Conservation (phyloP, 1,140 invertebrate genomes). For the Lordiphosa clarofinis region DNA sequence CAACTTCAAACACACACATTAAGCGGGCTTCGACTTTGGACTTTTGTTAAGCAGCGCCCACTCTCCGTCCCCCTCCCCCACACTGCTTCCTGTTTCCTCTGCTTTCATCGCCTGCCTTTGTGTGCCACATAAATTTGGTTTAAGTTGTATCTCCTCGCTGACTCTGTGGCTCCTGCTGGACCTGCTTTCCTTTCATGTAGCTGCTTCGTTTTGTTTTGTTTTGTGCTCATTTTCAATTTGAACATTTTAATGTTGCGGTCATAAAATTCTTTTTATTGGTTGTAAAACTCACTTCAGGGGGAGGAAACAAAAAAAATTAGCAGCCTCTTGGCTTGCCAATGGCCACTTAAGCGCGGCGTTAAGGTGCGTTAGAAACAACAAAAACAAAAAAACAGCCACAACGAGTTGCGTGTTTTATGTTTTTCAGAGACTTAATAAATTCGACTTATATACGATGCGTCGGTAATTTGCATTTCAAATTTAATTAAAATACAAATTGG, state of each 20-base stretch:
- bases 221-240: constrained; percentile 75
- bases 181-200: constrained; percentile 55
- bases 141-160: constrained; percentile 57
- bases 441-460: constrained; percentile 6
- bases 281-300: constrained; percentile 51
- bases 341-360: constrained; percentile 62
- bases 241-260: constrained; percentile 77
- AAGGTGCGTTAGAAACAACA: constrained; percentile 62
- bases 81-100: constrained; percentile 49
- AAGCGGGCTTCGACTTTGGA: constrained; percentile 63
- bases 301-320: constrained; percentile 50
- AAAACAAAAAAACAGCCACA: constrained; percentile 47
- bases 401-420: constrained; percentile 41
- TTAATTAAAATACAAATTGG: constrained; percentile 57
- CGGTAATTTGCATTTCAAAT: constrained; percentile 52
- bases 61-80: background rate
- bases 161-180: constrained; percentile 10
- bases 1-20: constrained; percentile 71
- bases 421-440: constrained; percentile 22
- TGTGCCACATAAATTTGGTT: constrained; percentile 74
- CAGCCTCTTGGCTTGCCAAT: constrained; percentile 51
- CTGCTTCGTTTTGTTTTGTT: constrained; percentile 48
- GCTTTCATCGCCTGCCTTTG: constrained; percentile 65
- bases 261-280: constrained; percentile 77
- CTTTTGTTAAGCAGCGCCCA: constrained; percentile 28